A percentile compares a stretch with the other conserved stretches of the same genome.
Conservation (phyloP, 1,140 invertebrate species). For the Drosophila rufa region DNA sequence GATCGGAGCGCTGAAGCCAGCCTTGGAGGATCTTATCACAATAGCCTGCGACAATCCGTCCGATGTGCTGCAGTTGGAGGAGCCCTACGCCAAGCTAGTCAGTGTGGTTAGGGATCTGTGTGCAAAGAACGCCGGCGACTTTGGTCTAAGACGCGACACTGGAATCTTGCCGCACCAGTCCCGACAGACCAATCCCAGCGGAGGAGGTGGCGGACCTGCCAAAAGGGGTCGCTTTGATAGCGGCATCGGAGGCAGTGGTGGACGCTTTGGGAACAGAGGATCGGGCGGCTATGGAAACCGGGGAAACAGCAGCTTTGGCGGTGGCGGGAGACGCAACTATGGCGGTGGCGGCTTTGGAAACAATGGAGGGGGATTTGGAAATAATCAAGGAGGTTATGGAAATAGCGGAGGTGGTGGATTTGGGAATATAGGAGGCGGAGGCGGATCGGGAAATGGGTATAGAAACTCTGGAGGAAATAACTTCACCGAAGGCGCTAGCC, state of each 20-base stretch:
- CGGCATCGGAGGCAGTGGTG: slow-evolving; percentile 53
- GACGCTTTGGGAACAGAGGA: slow-evolving; percentile 53
- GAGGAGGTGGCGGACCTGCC: slow-evolving; percentile 51
- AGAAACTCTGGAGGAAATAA: slow-evolving; percentile 5
- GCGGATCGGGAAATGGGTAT: slow-evolving; percentile 7
- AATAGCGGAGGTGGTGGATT: neutral
- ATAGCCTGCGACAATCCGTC: slow-evolving; percentile 92
- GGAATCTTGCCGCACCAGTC: slow-evolving; percentile 83
- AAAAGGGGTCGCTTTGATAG: slow-evolving; percentile 57
- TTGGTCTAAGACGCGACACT: slow-evolving; percentile 87
- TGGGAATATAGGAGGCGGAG: slow-evolving; percentile 31
- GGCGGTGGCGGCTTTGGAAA: slow-evolving; percentile 21
- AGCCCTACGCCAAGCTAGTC: slow-evolving; percentile 87
- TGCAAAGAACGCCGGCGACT: slow-evolving; percentile 90
- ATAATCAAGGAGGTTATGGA: slow-evolving; percentile 1
- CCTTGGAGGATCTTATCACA: slow-evolving; percentile 94
- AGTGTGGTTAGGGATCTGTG: slow-evolving; percentile 89
- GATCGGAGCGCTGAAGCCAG: slow-evolving; percentile 94
- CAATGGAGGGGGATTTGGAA: slow-evolving; percentile 1
- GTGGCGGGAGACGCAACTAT: slow-evolving; percentile 15
- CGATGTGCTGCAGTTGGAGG: slow-evolving; percentile 86
- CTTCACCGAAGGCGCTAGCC: neutral
- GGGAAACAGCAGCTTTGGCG: slow-evolving; percentile 10
- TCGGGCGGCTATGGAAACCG: slow-evolving; percentile 57
- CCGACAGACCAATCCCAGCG: slow-evolving; percentile 51